Evolutionary conservation across 2,797 vertebrate genomes (phyloP), one percentile per base, ranked within the genome.

Genomic region (Amazona finschi): DNA sequence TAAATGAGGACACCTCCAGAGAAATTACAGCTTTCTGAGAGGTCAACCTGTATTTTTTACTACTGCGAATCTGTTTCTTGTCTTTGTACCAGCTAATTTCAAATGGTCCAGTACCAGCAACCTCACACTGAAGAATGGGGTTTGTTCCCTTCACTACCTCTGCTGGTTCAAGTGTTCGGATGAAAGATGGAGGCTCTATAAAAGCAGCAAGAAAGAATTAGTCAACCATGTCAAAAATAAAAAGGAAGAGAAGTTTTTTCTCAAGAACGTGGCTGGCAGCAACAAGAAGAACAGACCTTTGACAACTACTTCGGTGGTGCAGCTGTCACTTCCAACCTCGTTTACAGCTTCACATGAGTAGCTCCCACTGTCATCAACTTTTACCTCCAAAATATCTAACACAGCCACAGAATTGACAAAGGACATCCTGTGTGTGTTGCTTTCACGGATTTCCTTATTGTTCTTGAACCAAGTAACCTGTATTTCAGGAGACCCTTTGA

Each of bases 71-170:
- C 90, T 98, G 96, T 96, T 98, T 99, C 98, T 98, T 99, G 96
- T 99, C 99, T 97, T 99, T 99, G 92, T 98, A 98, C 99, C 99
- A 99, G 95, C 97, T 98, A 97, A 99, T 98, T 94, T 99, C 99
- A 98, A 99, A 99, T 5, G 99, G 99, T 94, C 98, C 98, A 17
- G 99, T 99, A 95, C 99, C 99, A 91, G 98, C 96, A 86, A 99
- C 95, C 96, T 99, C 99, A 97, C 99, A 99, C 76, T 99, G 98
- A 97, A 99, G 98, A 46, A 98, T 72, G 65, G 98, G 98, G 69
- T 98, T 97, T 69, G 97, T 93, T 97, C 99, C 99, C 96, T 98
- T 99, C 69, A 99, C 98, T 87, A 99, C 97, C 94, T 99, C 99
- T 82, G 98, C 95, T 24, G 98, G 98, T 97, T 99, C 98, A 81